These are phyloP conservation scores for Trichonephila clavata DNA, from an alignment of 1,140 invertebrate genomes.

Conservation along the genomic window DNA sequence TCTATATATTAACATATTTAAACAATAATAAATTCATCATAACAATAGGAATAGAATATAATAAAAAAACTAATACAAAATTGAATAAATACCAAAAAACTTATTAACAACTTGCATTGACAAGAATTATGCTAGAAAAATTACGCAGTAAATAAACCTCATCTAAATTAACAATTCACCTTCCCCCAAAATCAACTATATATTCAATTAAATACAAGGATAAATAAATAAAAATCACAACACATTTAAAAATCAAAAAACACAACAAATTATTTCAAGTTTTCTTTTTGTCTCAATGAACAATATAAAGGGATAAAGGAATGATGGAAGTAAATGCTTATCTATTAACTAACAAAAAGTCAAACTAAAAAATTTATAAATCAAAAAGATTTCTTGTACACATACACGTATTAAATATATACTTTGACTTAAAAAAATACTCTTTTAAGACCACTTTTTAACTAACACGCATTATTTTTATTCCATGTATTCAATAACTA, in stretches of 20 bases:
- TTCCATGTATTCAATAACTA: background rate
- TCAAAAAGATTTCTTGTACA: background rate
- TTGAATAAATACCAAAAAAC: background rate
- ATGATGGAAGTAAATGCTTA: background rate
- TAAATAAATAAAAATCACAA: background rate
- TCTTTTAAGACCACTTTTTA: background rate
- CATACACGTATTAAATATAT: background rate
- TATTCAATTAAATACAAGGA: background rate
- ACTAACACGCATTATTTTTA: background rate
- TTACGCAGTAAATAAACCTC: background rate
- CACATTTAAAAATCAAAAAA: background rate
- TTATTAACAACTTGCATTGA: background rate
- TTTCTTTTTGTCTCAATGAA: no score
- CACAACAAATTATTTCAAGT: background rate
- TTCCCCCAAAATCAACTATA: background rate
- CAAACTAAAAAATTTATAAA: background rate
- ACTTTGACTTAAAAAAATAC: background rate
- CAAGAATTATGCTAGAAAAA: background rate
- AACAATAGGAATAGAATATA: constrained; percentile 3
- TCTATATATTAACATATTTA: constrained; percentile 24
- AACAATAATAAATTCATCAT: background rate
- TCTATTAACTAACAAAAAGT: background rate
- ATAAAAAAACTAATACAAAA: background rate
- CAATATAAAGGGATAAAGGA: background rate
- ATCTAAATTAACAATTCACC: background rate